phyloP scores from a whole-genome alignment of 1,140 invertebrate species.

The Cepaea nemoralis region DNA sequence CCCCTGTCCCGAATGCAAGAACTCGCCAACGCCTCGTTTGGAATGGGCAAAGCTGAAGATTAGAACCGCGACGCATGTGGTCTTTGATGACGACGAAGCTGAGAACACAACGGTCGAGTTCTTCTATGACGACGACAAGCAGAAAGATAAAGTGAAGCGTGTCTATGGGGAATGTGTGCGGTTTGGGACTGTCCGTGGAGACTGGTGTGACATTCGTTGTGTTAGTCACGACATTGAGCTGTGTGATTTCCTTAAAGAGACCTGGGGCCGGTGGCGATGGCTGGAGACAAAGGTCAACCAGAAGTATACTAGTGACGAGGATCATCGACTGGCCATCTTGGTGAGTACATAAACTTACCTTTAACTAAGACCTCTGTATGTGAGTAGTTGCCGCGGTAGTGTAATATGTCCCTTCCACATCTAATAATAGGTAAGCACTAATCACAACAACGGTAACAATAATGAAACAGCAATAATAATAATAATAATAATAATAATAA shows the following conservation, averaged over 20 bases:
- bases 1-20: slow-evolving; percentile 30
- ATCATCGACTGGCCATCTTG: slow-evolving; percentile 18
- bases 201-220: slow-evolving; percentile 38
- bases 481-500: too few species aligned
- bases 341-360: too few species aligned
- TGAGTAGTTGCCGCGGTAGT: too few species aligned
- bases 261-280: slow-evolving; percentile 36
- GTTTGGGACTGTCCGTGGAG: slow-evolving; percentile 28
- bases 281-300: slow-evolving; percentile 33
- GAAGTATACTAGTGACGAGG: slow-evolving; percentile 1
- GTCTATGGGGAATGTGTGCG: slow-evolving; percentile 13
- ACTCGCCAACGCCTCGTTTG: not conserved
- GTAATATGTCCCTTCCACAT: too few species aligned
- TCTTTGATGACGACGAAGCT: slow-evolving; percentile 32
- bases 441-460: too few species aligned
- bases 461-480: too few species aligned
- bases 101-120: slow-evolving; percentile 18
- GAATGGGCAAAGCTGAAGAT: slow-evolving; percentile 38
- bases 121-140: slow-evolving; percentile 3
- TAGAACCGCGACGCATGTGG: slow-evolving; percentile 29
- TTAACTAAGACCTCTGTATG: too few species aligned
- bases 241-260: slow-evolving; percentile 16
- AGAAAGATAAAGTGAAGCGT: slow-evolving; percentile 5
- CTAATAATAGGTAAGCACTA: too few species aligned
- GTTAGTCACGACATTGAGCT: slow-evolving; percentile 35